These are phyloP conservation scores for Cylloceria caligata DNA, from an alignment of 2,888 invertebrate genomes.

Conservation along the genomic window DNA sequence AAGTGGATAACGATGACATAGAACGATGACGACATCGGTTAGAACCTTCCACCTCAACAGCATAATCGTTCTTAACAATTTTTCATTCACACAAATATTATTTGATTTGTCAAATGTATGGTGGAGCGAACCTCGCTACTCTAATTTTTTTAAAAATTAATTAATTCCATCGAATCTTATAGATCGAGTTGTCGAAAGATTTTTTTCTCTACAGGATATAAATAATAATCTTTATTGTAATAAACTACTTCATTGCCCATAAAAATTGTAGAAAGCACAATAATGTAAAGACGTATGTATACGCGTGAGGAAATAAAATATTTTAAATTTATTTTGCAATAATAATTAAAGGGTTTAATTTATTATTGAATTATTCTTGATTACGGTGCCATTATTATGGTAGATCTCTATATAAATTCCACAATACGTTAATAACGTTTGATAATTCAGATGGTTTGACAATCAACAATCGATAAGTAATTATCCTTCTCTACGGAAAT, in stretches of 20 bases:
- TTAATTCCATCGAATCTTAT: background rate
- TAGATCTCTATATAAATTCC: background rate
- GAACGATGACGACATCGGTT: background rate
- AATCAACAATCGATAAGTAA: background rate
- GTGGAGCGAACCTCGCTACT: background rate
- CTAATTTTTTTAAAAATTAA: background rate
- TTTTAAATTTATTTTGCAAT: background rate
- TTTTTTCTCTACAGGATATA: too few relatives aligned
- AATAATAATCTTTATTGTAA: too few relatives aligned
- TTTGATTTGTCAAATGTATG: background rate
- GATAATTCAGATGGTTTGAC: background rate
- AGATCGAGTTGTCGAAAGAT: background rate
- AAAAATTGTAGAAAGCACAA: too few relatives aligned
- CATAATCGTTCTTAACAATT: background rate
- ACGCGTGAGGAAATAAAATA: background rate
- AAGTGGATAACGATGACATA: constrained; percentile 22
- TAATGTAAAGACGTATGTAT: background rate
- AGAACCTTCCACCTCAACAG: constrained; percentile 15
- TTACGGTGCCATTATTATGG: background rate
- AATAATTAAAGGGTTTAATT: background rate
- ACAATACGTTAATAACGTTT: background rate
- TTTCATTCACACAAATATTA: background rate
- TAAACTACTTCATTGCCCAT: too few relatives aligned
- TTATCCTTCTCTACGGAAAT: background rate
- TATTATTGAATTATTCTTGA: background rate